phyloP scores from a whole-genome alignment of 2,888 invertebrate species.

The Mechanitis messenoides region DNA sequence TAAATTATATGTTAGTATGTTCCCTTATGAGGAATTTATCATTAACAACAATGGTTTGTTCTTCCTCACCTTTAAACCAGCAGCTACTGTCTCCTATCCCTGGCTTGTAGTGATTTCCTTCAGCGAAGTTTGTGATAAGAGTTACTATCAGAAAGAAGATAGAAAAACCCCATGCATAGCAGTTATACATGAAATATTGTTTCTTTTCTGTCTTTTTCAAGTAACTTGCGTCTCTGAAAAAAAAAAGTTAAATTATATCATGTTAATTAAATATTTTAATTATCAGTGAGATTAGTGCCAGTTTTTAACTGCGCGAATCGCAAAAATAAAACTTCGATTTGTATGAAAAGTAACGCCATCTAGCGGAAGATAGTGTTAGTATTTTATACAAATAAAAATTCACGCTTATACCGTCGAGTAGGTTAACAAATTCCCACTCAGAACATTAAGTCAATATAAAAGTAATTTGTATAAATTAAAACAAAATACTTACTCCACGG shows the following conservation, averaged over 20 bases:
- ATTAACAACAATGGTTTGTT: neutral
- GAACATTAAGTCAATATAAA: neutral
- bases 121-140: conserved; percentile 71
- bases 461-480: neutral
- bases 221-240: conserved; percentile 54
- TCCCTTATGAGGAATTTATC: too few relatives aligned
- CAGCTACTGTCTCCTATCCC: conserved; percentile 75
- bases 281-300: too few relatives aligned
- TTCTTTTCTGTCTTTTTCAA: conserved; percentile 66
- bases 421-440: too few relatives aligned
- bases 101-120: conserved; percentile 75
- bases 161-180: conserved; percentile 79
- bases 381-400: too few relatives aligned
- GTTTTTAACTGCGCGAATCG: too few relatives aligned
- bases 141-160: conserved; percentile 68
- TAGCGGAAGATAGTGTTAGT: too few relatives aligned
- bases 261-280: neutral
- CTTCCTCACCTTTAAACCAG: conserved; percentile 79
- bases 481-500: conserved; percentile 76
- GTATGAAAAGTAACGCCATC: too few relatives aligned
- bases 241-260: neutral
- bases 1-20: too few relatives aligned
- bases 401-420: too few relatives aligned
- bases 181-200: conserved; percentile 74
- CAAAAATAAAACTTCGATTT: too few relatives aligned